Evolutionary conservation across 2,113 vertebrate genomes (phyloP).

Genomic region (Monopterus albus): DNA sequence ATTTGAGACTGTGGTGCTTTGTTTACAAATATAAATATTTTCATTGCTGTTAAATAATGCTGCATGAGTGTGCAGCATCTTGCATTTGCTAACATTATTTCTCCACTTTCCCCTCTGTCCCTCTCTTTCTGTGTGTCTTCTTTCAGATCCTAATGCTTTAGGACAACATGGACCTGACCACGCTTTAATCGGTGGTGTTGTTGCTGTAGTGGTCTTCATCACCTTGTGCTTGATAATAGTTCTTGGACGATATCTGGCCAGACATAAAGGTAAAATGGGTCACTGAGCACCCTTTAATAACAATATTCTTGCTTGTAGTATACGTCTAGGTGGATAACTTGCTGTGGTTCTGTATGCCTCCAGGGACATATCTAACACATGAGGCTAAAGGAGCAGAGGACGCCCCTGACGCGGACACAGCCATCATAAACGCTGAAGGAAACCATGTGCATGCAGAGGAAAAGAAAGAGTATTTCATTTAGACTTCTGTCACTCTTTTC

Average conservation of each 20-base stretch:
- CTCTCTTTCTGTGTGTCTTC: slow-evolving; percentile 45
- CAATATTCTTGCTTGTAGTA: slow-evolving; percentile 19
- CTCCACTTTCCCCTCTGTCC: slow-evolving; percentile 5
- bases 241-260: slow-evolving; percentile 96
- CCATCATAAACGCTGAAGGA: slow-evolving; percentile 99
- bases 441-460: slow-evolving; percentile 98
- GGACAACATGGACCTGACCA: slow-evolving; percentile 93
- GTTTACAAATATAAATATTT: slow-evolving; percentile 29
- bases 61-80: slow-evolving; percentile 8
- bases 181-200: slow-evolving; percentile 96
- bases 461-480: slow-evolving; percentile 99
- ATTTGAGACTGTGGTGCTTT: slow-evolving; percentile 46
- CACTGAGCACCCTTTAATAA: slow-evolving; percentile 22
- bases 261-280: slow-evolving; percentile 95
- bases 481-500: slow-evolving; percentile 74
- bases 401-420: slow-evolving; percentile 97
- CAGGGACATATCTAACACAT: slow-evolving; percentile 98
- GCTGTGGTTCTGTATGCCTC: slow-evolving; percentile 54
- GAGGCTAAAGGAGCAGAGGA: slow-evolving; percentile 99
- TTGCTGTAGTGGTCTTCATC: slow-evolving; percentile 98
- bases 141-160: slow-evolving; percentile 93
- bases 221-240: slow-evolving; percentile 98
- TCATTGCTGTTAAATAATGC: slow-evolving; percentile 27
- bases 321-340: slow-evolving; percentile 17
- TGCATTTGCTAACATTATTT: slow-evolving; percentile 11